Evolutionary conservation across 1,140 invertebrate genomes (phyloP).

Genomic region (Nymphalis io): DNA sequence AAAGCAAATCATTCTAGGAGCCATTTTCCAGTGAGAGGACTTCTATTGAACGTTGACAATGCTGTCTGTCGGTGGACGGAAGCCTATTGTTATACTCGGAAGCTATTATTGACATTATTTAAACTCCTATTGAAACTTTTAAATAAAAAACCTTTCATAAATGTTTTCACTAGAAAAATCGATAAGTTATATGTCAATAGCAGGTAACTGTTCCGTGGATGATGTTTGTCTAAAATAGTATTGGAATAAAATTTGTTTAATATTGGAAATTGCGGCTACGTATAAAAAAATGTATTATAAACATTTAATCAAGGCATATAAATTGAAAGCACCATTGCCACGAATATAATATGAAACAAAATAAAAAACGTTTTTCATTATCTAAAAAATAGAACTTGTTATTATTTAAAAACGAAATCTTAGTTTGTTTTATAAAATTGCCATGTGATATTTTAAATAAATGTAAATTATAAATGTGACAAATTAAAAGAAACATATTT

Average conservation of each 20-base stretch:
- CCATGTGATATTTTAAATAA: too few relatives aligned
- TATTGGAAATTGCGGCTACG: too few relatives aligned
- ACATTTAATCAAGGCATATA: too few relatives aligned
- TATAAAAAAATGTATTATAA: too few relatives aligned
- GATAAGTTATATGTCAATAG: slow-evolving; percentile 27
- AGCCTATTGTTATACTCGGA: slow-evolving; percentile 53
- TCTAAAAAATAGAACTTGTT: too few relatives aligned
- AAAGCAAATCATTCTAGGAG: slow-evolving; percentile 53
- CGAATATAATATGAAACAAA: too few relatives aligned
- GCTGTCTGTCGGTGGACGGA: slow-evolving; percentile 49
- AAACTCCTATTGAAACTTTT: slow-evolving; percentile 51
- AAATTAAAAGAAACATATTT: too few relatives aligned
- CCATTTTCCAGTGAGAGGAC: slow-evolving; percentile 51
- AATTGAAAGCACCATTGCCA: too few relatives aligned
- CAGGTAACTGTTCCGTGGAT: slow-evolving; percentile 4
- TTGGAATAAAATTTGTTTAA: not conserved
- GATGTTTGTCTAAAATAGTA: not conserved
- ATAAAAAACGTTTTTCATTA: too few relatives aligned
- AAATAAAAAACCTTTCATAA: slow-evolving; percentile 33
- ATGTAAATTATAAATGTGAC: too few relatives aligned
- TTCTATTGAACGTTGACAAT: slow-evolving; percentile 52
- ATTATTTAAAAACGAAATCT: too few relatives aligned
- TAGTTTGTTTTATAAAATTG: too few relatives aligned
- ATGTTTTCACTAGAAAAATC: slow-evolving; percentile 33
- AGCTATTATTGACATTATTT: slow-evolving; percentile 58